phyloP scores from a whole-genome alignment of 2,888 invertebrate species.

The Phytoseiulus persimilis region DNA sequence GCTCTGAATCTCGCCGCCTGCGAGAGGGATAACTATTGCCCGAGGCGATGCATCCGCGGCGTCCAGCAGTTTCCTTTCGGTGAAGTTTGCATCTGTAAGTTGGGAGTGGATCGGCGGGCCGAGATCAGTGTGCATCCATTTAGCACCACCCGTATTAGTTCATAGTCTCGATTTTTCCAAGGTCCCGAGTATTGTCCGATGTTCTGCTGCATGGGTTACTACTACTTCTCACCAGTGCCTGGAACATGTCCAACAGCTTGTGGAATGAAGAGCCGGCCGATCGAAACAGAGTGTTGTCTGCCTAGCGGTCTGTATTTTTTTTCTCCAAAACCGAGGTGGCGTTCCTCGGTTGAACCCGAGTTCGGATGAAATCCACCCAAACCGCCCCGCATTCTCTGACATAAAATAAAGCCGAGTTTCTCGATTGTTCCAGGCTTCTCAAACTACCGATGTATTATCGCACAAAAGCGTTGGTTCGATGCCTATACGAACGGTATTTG shows the following conservation, averaged over 20 bases:
- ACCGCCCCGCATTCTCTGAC: too few species aligned
- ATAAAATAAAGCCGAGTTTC: not conserved
- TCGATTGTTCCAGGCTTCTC: not conserved
- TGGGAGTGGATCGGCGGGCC: too few species aligned
- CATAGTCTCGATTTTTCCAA: not conserved
- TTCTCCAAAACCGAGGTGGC: too few species aligned
- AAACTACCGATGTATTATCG: not conserved
- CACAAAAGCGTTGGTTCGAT: slow-evolving; percentile 26
- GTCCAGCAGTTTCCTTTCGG: slow-evolving; percentile 32
- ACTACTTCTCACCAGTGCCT: slow-evolving; percentile 19
- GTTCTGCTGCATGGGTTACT: slow-evolving; percentile 28
- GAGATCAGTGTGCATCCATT: too few species aligned
- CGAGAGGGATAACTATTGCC: slow-evolving; percentile 12
- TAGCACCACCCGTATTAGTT: too few species aligned
- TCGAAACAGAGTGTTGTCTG: slow-evolving; percentile 14
- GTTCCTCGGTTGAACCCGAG: too few species aligned
- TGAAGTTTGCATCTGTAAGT: slow-evolving; percentile 29
- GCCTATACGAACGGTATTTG: not conserved
- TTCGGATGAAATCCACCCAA: too few species aligned
- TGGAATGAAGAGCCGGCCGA: slow-evolving; percentile 16
- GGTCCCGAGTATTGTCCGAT: slow-evolving; percentile 33
- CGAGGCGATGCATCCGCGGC: slow-evolving; percentile 24
- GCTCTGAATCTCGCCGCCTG: not conserved
- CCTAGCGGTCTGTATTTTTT: not conserved
- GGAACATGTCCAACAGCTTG: slow-evolving; percentile 24